Evolutionary conservation across 2,888 invertebrate genomes (phyloP), one percentile per base, ranked within the genome.

Genomic region (Ormia ochracea): DNA sequence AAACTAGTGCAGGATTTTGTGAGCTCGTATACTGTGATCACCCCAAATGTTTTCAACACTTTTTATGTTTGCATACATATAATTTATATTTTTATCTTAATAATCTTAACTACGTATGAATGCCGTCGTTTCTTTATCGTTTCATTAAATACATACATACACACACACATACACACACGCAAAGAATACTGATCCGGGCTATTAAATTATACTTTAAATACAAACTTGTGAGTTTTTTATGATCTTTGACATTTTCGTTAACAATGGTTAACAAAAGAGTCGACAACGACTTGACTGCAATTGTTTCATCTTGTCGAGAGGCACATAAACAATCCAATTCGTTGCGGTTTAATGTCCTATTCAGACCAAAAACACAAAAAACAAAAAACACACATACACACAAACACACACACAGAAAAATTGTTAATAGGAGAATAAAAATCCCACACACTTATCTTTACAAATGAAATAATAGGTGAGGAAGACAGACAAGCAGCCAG

Each of bases 201-300:
- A 76, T 80, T 80, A 80, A 80, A 80, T 80, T 80, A 80, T 68
- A 73, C 68, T 80, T 80, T 66, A 74, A 58, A 73, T 73, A 66
- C 45, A 50, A 19, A 41, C 21, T 14, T 52, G 38, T 28, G 38
- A 38, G 45, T 41, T 59, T 48, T 54, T 69, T 79, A 52, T 58
- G 69, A 69, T 79, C 74, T 68, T 63, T 69, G 69, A 69, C 78
- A 74, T 70, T 79, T 50, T 36, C 19, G 76, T 75, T 80, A 80
- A 80, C 76, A 72, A 80, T 76, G 80, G 56, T 72, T 76, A 56
- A 63, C 72, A 76, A 76, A 76, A 77, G 69, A 70, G 74, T 66
- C 63, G 78, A 48, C 52, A 63, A 26, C 14, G 23, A 26, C 45
- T 36, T 69, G 61, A 9, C 56, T 63, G 43, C 50, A 69, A 80